A percentile compares a stretch with the other conserved stretches of the same genome.
Evolutionary conservation across 2,797 vertebrate species (phyloP).

Genomic region (Mus spretus): DNA sequence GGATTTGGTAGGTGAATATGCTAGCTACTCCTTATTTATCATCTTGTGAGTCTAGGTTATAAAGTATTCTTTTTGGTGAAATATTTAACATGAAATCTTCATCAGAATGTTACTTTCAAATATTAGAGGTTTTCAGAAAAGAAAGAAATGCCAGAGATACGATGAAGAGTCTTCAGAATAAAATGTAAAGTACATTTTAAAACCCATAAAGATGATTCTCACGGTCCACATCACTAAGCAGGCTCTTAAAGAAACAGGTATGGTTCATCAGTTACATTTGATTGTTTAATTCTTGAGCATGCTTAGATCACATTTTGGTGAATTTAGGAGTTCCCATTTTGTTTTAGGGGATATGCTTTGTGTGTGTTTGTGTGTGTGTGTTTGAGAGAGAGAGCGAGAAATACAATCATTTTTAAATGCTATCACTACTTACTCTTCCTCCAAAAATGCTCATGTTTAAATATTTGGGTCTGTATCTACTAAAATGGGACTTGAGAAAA

Average conservation of each 20-base stretch:
- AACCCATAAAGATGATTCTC: slow-evolving; percentile 17
- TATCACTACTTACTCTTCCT: slow-evolving; percentile 31
- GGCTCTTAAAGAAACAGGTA: slow-evolving; percentile 14
- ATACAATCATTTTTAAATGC: slow-evolving; percentile 60
- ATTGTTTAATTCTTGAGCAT: slow-evolving; percentile 35
- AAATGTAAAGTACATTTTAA: slow-evolving; percentile 26
- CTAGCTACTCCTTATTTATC: background rate
- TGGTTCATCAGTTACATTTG: slow-evolving; percentile 16
- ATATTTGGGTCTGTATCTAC: slow-evolving; percentile 64
- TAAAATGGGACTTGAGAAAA: slow-evolving; percentile 66
- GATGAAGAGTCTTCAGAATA: background rate
- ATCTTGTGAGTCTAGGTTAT: slow-evolving; percentile 37
- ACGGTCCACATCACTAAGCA: background rate
- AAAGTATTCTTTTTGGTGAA: slow-evolving; percentile 49
- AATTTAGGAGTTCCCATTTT: slow-evolving; percentile 18
- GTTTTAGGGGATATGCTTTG: background rate
- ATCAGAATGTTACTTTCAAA: slow-evolving; percentile 41
- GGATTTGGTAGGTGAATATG: background rate
- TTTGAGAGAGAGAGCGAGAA: background rate
- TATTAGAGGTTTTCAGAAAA: slow-evolving; percentile 35
- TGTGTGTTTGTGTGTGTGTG: background rate
- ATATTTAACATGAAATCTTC: slow-evolving; percentile 37
- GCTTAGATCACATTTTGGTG: slow-evolving; percentile 41
- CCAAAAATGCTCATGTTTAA: slow-evolving; percentile 29
- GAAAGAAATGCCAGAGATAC: slow-evolving; percentile 3